phyloP scores from a whole-genome alignment of 2,113 vertebrate genomes.

The Chloebia gouldiae region DNA sequence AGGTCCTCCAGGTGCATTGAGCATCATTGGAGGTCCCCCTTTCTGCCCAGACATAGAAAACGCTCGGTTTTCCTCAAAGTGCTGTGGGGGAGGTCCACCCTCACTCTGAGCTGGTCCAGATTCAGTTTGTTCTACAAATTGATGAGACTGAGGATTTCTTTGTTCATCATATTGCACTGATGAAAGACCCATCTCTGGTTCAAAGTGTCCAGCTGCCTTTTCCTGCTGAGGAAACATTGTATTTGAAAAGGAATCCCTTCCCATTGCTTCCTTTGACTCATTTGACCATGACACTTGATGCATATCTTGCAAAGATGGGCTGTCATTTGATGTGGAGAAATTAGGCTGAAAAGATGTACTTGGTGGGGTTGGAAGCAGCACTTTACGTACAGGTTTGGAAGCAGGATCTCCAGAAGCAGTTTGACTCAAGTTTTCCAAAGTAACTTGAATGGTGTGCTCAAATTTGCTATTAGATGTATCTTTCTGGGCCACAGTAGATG shows the following conservation, averaged over 20 bases:
- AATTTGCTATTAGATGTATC: conserved; percentile 32
- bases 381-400: conserved; percentile 73
- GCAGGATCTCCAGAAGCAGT: conserved; percentile 42
- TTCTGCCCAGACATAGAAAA: conserved; percentile 61
- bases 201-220: conserved; percentile 33
- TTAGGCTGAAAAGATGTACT: conserved; percentile 71
- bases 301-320: conserved; percentile 54
- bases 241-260: conserved; percentile 55
- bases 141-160: conserved; percentile 45
- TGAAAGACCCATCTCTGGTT: conserved; percentile 42
- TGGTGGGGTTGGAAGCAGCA: conserved; percentile 76
- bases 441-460: conserved; percentile 1
- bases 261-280: conserved; percentile 44
- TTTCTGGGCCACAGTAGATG: background rate
- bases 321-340: conserved; percentile 59
- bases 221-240: conserved; percentile 62
- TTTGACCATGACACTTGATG: conserved; percentile 43
- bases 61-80: conserved; percentile 48
- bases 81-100: conserved; percentile 56
- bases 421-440: conserved; percentile 14
- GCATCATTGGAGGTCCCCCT: conserved; percentile 73
- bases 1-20: conserved; percentile 70
- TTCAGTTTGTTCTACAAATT: conserved; percentile 56
- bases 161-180: conserved; percentile 58
- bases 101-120: background rate